Evolutionary conservation across 2,797 vertebrate species (phyloP).

Genomic region (Sebastes miniatus): DNA sequence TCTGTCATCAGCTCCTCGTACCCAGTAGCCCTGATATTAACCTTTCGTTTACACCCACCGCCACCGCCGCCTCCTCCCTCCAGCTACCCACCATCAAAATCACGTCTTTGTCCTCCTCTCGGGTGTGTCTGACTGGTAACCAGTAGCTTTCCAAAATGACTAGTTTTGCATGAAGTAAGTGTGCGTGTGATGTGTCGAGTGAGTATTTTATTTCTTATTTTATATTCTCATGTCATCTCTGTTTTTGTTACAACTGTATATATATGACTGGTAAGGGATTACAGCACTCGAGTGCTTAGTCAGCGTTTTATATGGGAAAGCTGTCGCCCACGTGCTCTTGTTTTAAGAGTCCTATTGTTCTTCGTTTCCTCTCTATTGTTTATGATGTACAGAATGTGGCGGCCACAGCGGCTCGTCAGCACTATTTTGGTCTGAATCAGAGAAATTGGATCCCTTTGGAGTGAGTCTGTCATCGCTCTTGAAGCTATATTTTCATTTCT

Average conservation of each 20-base stretch:
- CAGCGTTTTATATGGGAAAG: conserved; percentile 53
- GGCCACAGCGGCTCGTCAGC: conserved; percentile 36
- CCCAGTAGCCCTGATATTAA: conserved; percentile 56
- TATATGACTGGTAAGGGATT: conserved; percentile 52
- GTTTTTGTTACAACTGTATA: conserved; percentile 28
- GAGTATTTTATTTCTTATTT: conserved; percentile 51
- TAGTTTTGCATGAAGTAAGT: conserved; percentile 60
- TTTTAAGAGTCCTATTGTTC: conserved; percentile 59
- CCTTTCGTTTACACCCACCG: conserved; percentile 49
- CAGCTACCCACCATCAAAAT: conserved; percentile 28
- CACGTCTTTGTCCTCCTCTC: conserved; percentile 23
- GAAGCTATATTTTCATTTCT: conserved; percentile 24
- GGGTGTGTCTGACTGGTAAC: conserved; percentile 49
- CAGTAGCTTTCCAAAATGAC: conserved; percentile 43
- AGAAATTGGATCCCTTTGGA: conserved; percentile 28
- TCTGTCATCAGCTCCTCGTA: conserved; percentile 27
- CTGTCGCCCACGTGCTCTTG: conserved; percentile 44
- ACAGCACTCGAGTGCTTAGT: conserved; percentile 45
- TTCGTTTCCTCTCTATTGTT: conserved; percentile 48
- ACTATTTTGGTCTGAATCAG: conserved; percentile 43
- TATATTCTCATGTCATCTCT: conserved; percentile 46
- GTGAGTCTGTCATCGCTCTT: conserved; percentile 16
- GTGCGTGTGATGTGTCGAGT: conserved; percentile 57
- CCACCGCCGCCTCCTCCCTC: conserved; percentile 19
- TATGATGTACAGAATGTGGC: conserved; percentile 37